Conservation (phyloP, 2,113 vertebrate species). For the Pelecanus crispus region DNA sequence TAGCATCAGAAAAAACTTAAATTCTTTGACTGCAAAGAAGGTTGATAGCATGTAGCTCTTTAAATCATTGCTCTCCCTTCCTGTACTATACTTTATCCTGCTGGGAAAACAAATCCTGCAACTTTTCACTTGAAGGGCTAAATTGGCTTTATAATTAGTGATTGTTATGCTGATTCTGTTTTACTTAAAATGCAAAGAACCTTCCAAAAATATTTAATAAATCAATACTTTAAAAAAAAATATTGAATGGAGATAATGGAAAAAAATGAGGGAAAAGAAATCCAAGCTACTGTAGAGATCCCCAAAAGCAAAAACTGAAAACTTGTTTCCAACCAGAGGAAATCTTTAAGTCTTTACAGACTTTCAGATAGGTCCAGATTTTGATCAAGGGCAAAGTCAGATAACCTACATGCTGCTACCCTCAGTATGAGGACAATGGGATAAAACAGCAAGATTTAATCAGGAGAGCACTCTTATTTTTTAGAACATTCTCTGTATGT, state of each 20-base stretch:
- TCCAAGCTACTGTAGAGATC: not conserved
- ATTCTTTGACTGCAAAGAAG: not conserved
- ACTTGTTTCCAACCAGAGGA: not conserved
- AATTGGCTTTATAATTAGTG: not conserved
- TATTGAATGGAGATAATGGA: not conserved
- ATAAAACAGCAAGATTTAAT: not conserved
- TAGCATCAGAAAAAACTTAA: not conserved
- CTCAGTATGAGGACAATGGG: not conserved
- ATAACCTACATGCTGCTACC: not conserved
- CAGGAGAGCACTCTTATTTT: not conserved
- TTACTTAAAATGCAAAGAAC: not conserved
- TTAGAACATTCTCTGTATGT: not conserved
- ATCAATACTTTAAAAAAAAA: not conserved
- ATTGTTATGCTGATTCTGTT: not conserved
- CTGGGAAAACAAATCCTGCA: not conserved
- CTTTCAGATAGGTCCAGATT: not conserved
- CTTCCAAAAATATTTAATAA: not conserved
- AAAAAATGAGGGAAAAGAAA: not conserved
- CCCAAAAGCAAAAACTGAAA: not conserved
- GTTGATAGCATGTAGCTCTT: not conserved
- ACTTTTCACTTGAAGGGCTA: not conserved
- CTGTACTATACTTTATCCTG: not conserved
- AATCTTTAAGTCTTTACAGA: not conserved
- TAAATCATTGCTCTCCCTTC: not conserved
- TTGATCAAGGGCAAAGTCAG: not conserved